Evolutionary conservation across 2,797 vertebrate genomes (phyloP).

Genomic region (Todus mexicanus): DNA sequence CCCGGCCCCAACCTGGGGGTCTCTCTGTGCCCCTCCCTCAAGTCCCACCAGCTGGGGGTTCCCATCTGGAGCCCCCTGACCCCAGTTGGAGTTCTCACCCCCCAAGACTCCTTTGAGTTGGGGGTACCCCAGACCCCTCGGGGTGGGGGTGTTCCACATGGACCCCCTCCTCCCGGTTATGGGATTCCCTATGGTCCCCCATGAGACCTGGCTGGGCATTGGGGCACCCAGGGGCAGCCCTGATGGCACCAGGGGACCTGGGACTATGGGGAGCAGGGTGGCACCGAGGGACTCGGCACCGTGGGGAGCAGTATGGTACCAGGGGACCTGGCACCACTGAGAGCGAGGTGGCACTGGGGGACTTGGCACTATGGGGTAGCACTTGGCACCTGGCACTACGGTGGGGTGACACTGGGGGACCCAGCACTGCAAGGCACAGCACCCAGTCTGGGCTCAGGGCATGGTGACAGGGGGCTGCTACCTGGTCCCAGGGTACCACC

Average conservation of each 20-base stretch:
- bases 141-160: not conserved
- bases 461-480: fast-evolving
- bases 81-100: not conserved
- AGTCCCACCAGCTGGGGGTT: too few species aligned
- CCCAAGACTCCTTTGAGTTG: not conserved
- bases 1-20: fast-evolving
- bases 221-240: not conserved
- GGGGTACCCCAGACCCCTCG: not conserved
- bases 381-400: not conserved
- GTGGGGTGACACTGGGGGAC: not conserved
- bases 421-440: not conserved
- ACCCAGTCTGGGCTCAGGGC: not conserved
- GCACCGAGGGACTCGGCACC: not conserved
- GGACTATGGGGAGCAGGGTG: not conserved
- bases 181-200: not conserved
- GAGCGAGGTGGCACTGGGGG: not conserved
- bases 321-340: not conserved
- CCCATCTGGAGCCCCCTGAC: not conserved
- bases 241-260: not conserved
- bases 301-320: not conserved
- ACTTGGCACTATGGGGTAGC: not conserved
- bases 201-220: not conserved
- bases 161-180: not conserved
- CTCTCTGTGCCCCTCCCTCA: too few species aligned
- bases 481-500: not conserved